Evolutionary conservation across 2,113 vertebrate genomes (phyloP).

Genomic region (Eidolon helvum): DNA sequence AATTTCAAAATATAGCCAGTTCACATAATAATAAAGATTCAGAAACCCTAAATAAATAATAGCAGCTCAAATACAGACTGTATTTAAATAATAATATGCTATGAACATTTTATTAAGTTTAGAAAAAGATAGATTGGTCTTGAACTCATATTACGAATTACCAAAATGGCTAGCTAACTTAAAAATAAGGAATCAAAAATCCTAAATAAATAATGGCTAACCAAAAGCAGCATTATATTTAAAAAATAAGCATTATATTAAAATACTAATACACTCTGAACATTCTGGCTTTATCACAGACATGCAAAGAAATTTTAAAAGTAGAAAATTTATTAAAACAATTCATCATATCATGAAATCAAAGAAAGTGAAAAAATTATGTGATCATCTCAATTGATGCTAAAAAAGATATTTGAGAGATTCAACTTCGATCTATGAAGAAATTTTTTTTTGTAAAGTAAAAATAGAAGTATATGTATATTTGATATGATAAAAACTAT

Average conservation of each 20-base stretch:
- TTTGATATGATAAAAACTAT: background rate
- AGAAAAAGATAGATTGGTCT: constrained; percentile 39
- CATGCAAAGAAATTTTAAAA: constrained; percentile 20
- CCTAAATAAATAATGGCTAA: constrained; percentile 47
- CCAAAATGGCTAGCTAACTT: background rate
- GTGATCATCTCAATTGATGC: background rate
- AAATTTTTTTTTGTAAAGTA: constrained; percentile 20
- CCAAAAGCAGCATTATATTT: constrained; percentile 27
- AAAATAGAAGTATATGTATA: background rate
- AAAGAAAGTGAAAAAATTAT: constrained; percentile 20
- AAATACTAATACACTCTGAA: background rate
- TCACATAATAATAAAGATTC: constrained; percentile 26
- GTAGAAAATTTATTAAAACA: constrained; percentile 48
- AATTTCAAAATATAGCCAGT: constrained; percentile 38
- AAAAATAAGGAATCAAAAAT: constrained; percentile 21
- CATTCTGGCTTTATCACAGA: constrained; percentile 7
- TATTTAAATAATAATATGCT: constrained; percentile 33
- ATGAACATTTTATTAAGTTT: constrained; percentile 59
- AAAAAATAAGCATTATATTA: constrained; percentile 32
- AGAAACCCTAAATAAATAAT: constrained; percentile 51
- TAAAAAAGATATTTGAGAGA: constrained; percentile 40
- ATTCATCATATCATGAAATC: constrained; percentile 40
- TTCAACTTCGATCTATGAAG: background rate
- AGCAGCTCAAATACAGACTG: background rate
- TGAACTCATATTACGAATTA: constrained; percentile 33